A percentile compares a stretch with the other conserved stretches of the same genome.
phyloP scores from a whole-genome alignment of 2,797 vertebrate genomes.

The Antrozous pallidus region DNA sequence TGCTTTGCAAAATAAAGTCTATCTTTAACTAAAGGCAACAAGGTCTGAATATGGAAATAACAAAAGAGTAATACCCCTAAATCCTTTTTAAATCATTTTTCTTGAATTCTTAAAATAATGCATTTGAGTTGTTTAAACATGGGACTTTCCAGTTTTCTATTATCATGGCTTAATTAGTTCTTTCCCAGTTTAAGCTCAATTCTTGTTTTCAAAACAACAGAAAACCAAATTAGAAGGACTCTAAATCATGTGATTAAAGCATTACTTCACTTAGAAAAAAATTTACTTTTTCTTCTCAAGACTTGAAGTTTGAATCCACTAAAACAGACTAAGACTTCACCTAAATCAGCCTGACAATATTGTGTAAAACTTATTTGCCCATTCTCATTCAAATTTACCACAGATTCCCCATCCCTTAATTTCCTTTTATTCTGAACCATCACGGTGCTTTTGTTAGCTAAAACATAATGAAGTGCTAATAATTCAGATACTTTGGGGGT shows the following conservation, averaged over 20 bases:
- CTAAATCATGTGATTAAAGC: neutral
- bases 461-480: slow-evolving; percentile 44
- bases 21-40: neutral
- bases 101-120: slow-evolving; percentile 30
- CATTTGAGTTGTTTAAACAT: neutral
- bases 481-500: neutral
- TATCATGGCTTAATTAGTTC: slow-evolving; percentile 31
- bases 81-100: slow-evolving; percentile 10
- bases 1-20: neutral
- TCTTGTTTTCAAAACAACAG: neutral
- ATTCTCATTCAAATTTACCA: neutral
- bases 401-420: neutral
- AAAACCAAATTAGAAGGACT: slow-evolving; percentile 31
- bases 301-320: neutral
- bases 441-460: neutral
- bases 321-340: neutral
- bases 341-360: neutral
- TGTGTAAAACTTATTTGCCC: neutral
- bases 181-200: slow-evolving; percentile 35
- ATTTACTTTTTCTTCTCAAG: slow-evolving; percentile 8
- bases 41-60: neutral
- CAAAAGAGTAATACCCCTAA: neutral
- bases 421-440: neutral
- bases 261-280: slow-evolving; percentile 20
- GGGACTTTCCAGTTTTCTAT: neutral